Conservation (phyloP, 1,140 invertebrate genomes). For the Pomphorhynchus laevis region DNA sequence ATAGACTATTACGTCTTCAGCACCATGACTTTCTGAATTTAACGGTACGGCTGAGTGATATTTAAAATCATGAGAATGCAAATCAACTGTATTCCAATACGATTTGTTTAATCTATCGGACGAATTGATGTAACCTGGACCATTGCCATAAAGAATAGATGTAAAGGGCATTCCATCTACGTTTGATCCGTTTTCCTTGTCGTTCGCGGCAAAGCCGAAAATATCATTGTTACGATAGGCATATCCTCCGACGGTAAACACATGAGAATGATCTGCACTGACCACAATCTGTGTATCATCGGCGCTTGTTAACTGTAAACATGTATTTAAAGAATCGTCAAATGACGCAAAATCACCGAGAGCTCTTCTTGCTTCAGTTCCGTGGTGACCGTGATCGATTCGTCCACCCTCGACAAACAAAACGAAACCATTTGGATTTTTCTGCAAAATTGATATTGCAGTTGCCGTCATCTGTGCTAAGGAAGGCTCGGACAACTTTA, state of each 20-base stretch:
- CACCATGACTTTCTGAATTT: constrained; percentile 23
- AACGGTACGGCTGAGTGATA: constrained; percentile 27
- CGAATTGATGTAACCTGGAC: constrained; percentile 13
- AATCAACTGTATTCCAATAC: neutral
- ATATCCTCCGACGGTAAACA: constrained; percentile 13
- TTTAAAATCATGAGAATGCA: neutral
- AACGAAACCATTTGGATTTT: constrained; percentile 44
- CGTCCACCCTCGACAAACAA: constrained; percentile 42
- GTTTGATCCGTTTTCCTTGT: neutral
- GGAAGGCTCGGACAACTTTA: constrained; percentile 24
- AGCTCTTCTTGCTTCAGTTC: constrained; percentile 35
- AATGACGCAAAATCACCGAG: constrained; percentile 38
- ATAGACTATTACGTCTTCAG: constrained; percentile 13
- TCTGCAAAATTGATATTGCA: constrained; percentile 39
- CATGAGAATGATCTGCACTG: constrained; percentile 41
- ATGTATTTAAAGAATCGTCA: constrained; percentile 26
- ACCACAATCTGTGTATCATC: constrained; percentile 48
- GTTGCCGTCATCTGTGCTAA: constrained; percentile 46
- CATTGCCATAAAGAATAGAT: constrained; percentile 18
- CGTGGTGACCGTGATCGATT: constrained; percentile 54
- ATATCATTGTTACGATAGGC: constrained; percentile 11
- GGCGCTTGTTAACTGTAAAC: too few relatives aligned
- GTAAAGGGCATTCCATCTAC: constrained; percentile 10
- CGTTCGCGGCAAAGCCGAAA: constrained; percentile 10
- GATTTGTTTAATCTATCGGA: neutral